phyloP scores from a whole-genome alignment of 2,888 invertebrate genomes.

The Apamea sordens region DNA sequence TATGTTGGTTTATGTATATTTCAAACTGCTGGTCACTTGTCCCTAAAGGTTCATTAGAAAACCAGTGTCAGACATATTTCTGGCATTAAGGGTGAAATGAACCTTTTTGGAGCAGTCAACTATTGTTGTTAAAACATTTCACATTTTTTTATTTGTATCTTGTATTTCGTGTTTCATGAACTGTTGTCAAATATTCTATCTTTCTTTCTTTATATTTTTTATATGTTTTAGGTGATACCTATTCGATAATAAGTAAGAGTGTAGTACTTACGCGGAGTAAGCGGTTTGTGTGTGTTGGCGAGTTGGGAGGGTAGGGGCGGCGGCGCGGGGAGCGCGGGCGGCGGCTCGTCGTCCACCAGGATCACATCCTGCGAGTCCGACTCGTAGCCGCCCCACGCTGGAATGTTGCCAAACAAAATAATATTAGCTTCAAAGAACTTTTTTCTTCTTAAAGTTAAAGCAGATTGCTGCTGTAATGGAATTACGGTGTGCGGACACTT shows the following conservation, averaged over 20 bases:
- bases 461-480: neutral
- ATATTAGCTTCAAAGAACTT: neutral
- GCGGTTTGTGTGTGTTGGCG: constrained; percentile 55
- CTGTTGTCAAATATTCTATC: neutral
- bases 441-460: neutral
- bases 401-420: constrained; percentile 31
- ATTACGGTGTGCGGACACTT: too few species aligned
- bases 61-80: too few species aligned
- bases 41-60: too few species aligned
- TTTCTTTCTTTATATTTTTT: neutral
- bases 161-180: neutral
- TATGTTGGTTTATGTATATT: too few species aligned
- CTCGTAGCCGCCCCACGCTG: constrained; percentile 89
- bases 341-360: constrained; percentile 87
- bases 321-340: constrained; percentile 57
- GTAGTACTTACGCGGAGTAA: constrained; percentile 79
- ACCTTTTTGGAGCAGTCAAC: too few species aligned
- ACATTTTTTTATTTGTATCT: too few species aligned
- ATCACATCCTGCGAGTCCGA: constrained; percentile 89
- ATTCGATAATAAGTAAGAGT: neutral
- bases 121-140: too few species aligned
- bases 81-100: too few species aligned
- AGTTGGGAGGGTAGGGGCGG: constrained; percentile 59
- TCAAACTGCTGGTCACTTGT: too few species aligned
- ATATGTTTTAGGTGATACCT: neutral